A percentile compares a stretch with the other conserved stretches of the same genome.
Conservation (phyloP, 2,797 vertebrate genomes). For the Limosa lapponica region DNA sequence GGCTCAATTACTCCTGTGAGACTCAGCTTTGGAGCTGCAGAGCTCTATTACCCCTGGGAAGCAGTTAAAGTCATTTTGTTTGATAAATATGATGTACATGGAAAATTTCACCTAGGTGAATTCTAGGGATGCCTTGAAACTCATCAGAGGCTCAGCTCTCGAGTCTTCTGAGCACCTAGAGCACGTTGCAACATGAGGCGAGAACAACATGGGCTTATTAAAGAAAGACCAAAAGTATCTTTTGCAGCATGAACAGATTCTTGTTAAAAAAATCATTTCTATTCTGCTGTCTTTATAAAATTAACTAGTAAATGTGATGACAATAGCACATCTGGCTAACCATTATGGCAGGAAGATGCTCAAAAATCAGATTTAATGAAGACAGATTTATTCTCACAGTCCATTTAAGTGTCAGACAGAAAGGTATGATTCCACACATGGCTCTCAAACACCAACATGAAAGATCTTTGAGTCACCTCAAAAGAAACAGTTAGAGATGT, state of each 20-base stretch:
- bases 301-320: neutral
- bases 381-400: neutral
- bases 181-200: rapidly evolving
- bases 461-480: neutral
- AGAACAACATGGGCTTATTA: neutral
- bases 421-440: neutral
- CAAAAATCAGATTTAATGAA: neutral
- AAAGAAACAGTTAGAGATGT: neutral
- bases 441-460: neutral
- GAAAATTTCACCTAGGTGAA: neutral
- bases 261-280: neutral
- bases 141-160: neutral
- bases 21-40: neutral
- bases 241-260: neutral
- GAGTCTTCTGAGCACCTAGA: neutral
- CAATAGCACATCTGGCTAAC: neutral
- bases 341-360: neutral
- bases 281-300: neutral
- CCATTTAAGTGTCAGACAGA: neutral
- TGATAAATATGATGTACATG: neutral
- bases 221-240: neutral
- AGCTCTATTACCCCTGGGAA: neutral
- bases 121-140: neutral
- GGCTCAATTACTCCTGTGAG: neutral
- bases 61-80: neutral